A percentile compares a stretch with the other conserved stretches of the same genome.
phyloP scores from a whole-genome alignment of 2,888 invertebrate species.

The Eristalis intricaria region DNA sequence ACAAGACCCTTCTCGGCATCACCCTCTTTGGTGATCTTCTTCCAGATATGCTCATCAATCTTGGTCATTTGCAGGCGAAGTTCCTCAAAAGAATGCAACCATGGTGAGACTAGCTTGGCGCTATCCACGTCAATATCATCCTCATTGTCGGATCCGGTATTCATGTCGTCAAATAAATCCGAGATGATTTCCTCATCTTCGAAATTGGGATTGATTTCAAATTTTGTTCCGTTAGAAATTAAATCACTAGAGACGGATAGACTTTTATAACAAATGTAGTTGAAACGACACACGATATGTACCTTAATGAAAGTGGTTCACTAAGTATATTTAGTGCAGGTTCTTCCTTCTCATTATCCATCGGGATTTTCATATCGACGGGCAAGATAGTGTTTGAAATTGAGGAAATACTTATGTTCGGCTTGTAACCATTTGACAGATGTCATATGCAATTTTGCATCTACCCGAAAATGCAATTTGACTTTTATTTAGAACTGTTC shows the following conservation, averaged over 20 bases:
- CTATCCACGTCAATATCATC: conserved; percentile 71
- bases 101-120: conserved; percentile 76
- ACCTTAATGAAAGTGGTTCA: conserved; percentile 75
- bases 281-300: neutral
- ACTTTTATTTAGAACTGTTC: neutral
- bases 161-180: conserved; percentile 75
- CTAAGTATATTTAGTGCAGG: conserved; percentile 68
- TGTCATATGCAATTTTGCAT: neutral
- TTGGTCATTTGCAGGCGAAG: conserved; percentile 76
- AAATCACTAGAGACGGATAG: conserved; percentile 73
- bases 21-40: conserved; percentile 76
- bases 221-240: conserved; percentile 75
- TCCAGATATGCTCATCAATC: conserved; percentile 76
- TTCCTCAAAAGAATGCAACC: conserved; percentile 78
- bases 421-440: neutral
- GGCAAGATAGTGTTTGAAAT: neutral
- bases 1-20: conserved; percentile 72
- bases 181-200: conserved; percentile 74
- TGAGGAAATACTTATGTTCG: neutral
- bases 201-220: conserved; percentile 78
- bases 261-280: neutral
- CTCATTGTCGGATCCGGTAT: conserved; percentile 74
- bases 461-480: neutral
- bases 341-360: conserved; percentile 30
- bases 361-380: conserved; percentile 25